Evolutionary conservation across 2,113 vertebrate species (phyloP), one percentile per base, ranked within the genome.

Genomic region (Brachyhypopomus gauderio): DNA sequence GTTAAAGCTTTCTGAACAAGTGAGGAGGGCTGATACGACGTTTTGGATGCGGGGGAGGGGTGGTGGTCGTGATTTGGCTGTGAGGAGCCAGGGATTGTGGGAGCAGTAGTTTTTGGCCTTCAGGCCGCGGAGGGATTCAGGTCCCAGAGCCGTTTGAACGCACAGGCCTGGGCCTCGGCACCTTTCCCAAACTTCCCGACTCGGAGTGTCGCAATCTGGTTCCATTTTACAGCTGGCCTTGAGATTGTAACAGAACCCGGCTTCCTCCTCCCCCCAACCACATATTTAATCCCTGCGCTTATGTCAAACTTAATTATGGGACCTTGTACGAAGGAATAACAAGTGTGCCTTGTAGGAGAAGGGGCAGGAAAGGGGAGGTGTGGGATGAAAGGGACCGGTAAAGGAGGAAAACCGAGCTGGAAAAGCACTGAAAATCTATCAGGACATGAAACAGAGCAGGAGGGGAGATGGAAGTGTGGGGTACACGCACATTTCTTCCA

Each of bases 271-370:
- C 93, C 94, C 93, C 94, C 95, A 95, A 95, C 97, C 96, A 94
- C 96, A 96, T 96, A 97, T 96, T 98, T 98, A 98, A 99, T 98
- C 97, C 96, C 95, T 96, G 95, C 94, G 95, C 96, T 98, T 98
- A 97, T 98, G 97, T 98, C 97, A 98, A 99, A 98, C 96, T 97
- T 97, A 98, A 99, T 99, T 98, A 98, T 89, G 93, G 94, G 93
- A 96, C 94, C 95, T 96, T 97, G 93, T 93, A 93, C 85, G 85
- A 94, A 94, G 92, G 93, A 94, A 94, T 93, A 94, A 94, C 93
- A 94, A 94, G 93, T 92, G 91, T 90, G 92, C 91, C 91, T 92
- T 93, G 90, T 93, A 91, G 89, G 90, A 89, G 88, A 85, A 86
- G 87, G 89, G 89, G 88, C 89, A 88, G 87, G 88, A 27, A 63